These are phyloP conservation scores for Cephalopholis sonnerati DNA, from an alignment of 2,113 vertebrate genomes.

Conservation along the genomic window DNA sequence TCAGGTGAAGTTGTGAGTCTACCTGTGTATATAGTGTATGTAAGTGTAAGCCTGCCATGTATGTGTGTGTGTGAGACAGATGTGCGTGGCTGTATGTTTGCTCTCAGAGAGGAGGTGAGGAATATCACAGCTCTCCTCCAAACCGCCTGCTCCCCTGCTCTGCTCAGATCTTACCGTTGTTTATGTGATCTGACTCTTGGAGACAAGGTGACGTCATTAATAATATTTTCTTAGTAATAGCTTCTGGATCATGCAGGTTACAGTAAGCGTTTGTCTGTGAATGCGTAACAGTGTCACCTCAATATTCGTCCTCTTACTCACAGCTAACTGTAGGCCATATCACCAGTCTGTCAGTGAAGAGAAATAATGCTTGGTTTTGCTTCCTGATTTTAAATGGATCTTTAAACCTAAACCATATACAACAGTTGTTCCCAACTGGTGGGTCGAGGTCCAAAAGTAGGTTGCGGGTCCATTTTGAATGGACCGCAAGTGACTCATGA, in stretches of 20 bases:
- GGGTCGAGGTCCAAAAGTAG: no score
- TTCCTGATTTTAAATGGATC: slow-evolving; percentile 34
- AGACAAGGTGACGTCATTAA: slow-evolving; percentile 80
- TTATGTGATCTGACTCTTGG: slow-evolving; percentile 76
- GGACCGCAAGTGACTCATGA: no score
- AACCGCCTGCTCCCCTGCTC: slow-evolving; percentile 68
- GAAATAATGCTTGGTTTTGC: slow-evolving; percentile 32
- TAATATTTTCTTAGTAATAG: slow-evolving; percentile 67
- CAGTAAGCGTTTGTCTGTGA: slow-evolving; percentile 55
- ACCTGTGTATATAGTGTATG: slow-evolving; percentile 55
- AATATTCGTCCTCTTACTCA: slow-evolving; percentile 39
- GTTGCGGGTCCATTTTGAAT: no score
- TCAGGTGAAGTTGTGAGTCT: slow-evolving; percentile 50
- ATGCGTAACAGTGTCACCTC: slow-evolving; percentile 24
- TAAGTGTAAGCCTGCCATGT: slow-evolving; percentile 45
- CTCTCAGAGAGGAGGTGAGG: slow-evolving; percentile 69
- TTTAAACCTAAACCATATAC: background rate
- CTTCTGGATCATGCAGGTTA: slow-evolving; percentile 45
- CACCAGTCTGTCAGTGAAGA: slow-evolving; percentile 33
- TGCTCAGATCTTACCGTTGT: slow-evolving; percentile 72
- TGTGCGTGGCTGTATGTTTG: slow-evolving; percentile 74
- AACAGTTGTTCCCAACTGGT: no score
- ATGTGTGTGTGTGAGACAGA: slow-evolving; percentile 58
- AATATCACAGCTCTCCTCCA: slow-evolving; percentile 79
- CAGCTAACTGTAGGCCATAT: slow-evolving; percentile 2